These are phyloP conservation scores for Chaetogeoica ovagalla DNA, from an alignment of 2,888 invertebrate species.

Conservation along the genomic window DNA sequence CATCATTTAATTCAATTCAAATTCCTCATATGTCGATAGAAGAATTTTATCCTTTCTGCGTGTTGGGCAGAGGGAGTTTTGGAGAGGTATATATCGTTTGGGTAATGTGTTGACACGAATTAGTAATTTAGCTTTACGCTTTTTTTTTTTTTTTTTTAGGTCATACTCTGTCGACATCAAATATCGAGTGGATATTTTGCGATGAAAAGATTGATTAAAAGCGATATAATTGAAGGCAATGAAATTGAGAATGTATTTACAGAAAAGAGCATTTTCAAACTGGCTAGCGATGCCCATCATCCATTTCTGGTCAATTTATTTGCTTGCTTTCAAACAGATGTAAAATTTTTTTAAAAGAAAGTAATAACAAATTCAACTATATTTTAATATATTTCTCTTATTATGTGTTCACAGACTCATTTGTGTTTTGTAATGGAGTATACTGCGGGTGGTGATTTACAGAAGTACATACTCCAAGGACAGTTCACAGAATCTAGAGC, in stretches of 20 bases:
- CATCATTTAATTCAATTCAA: conserved; percentile 16
- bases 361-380: too few species aligned
- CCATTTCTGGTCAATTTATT: conserved; percentile 99
- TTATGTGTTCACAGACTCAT: conserved; percentile 68
- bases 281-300: conserved; percentile 94
- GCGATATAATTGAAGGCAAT: conserved; percentile 96
- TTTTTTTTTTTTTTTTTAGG: conserved; percentile 61
- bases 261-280: conserved; percentile 98
- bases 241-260: conserved; percentile 98
- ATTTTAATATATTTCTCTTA: background rate
- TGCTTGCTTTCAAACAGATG: conserved; percentile 98
- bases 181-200: conserved; percentile 95
- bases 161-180: conserved; percentile 89
- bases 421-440: conserved; percentile 99
- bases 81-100: conserved; percentile 76
- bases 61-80: conserved; percentile 97
- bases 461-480: conserved; percentile 99
- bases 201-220: conserved; percentile 98
- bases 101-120: background rate
- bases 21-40: conserved; percentile 73
- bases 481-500: conserved; percentile 97
- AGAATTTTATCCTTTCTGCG: conserved; percentile 92
- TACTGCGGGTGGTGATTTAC: conserved; percentile 97
- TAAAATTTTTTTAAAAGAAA: conserved; percentile 59
- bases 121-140: background rate